Evolutionary conservation across 2,797 vertebrate species (phyloP).

Genomic region (Pitangus sulphuratus): DNA sequence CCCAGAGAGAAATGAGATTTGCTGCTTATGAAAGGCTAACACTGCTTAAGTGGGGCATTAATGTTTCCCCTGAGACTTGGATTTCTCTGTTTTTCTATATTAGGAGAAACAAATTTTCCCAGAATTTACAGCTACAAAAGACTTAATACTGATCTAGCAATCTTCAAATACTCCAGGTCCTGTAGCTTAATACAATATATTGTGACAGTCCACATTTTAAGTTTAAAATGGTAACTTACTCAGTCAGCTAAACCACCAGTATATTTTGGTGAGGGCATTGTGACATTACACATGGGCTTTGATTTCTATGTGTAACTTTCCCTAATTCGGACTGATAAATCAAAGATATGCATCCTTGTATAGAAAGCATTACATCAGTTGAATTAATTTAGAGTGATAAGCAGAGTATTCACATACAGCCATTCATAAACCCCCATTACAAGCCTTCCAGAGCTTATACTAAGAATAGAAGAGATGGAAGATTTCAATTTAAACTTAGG

Average conservation of each 20-base stretch:
- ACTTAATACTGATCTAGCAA: constrained; percentile 27
- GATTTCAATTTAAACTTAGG: constrained; percentile 61
- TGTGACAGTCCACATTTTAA: constrained; percentile 31
- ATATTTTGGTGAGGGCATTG: not conserved
- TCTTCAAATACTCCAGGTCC: constrained; percentile 20
- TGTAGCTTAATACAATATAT: not conserved
- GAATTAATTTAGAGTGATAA: not conserved
- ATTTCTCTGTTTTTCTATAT: constrained; percentile 60
- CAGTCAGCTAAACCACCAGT: not conserved
- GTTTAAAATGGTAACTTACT: constrained; percentile 20
- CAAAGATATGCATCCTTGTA: not conserved
- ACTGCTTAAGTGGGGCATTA: constrained; percentile 65
- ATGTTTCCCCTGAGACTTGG: constrained; percentile 55
- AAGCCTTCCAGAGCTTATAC: not conserved
- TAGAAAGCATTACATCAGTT: not conserved
- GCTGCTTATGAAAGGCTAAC: constrained; percentile 75
- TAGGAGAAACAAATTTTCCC: constrained; percentile 63
- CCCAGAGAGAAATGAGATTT: constrained; percentile 72
- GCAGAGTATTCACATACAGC: not conserved
- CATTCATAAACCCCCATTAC: not conserved
- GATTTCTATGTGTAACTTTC: not conserved
- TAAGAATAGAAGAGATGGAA: not conserved
- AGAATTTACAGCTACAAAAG: constrained; percentile 67
- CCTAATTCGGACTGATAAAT: not conserved
- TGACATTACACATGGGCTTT: not conserved